Conservation (phyloP, 1,140 invertebrate species). For the Pygmarrhopalites habei region DNA sequence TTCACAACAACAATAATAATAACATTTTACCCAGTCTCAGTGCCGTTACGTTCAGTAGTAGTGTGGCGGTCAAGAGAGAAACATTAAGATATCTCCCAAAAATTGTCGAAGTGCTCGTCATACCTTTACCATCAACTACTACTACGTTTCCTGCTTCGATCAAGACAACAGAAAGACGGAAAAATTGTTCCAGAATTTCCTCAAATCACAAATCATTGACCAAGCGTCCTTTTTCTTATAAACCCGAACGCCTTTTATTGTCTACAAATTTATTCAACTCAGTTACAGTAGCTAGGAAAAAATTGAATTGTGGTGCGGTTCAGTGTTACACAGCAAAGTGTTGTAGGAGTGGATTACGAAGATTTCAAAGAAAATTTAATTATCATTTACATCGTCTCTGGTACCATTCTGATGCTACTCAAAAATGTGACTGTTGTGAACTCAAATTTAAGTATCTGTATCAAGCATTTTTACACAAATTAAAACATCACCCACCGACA, state of each 20-base stretch:
- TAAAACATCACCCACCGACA: conserved; percentile 10
- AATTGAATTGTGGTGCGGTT: conserved; percentile 25
- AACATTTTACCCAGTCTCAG: conserved; percentile 2
- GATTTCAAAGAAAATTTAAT: conserved; percentile 11
- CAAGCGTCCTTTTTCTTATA: conserved; percentile 3
- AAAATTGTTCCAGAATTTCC: conserved; percentile 18
- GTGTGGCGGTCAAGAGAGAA: conserved; percentile 22
- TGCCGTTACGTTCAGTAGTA: not conserved
- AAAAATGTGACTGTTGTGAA: conserved; percentile 46
- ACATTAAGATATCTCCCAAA: conserved; percentile 21
- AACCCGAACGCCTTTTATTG: not conserved
- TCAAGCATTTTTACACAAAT: conserved; percentile 45
- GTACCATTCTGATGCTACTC: conserved; percentile 40
- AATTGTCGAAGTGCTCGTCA: conserved; percentile 20
- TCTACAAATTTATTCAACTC: not conserved
- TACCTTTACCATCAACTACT: conserved; percentile 25
- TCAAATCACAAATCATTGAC: too few relatives aligned
- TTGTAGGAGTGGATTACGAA: conserved; percentile 37
- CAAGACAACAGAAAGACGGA: conserved; percentile 26
- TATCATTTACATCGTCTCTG: conserved; percentile 32
- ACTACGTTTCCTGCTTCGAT: too few relatives aligned
- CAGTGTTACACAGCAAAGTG: conserved; percentile 41
- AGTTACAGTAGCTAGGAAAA: not conserved
- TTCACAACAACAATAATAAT: too few relatives aligned
- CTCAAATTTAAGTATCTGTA: conserved; percentile 44